Evolutionary conservation across 2,113 vertebrate species (phyloP), one percentile per base, ranked within the genome.

Genomic region (Bos indicus): DNA sequence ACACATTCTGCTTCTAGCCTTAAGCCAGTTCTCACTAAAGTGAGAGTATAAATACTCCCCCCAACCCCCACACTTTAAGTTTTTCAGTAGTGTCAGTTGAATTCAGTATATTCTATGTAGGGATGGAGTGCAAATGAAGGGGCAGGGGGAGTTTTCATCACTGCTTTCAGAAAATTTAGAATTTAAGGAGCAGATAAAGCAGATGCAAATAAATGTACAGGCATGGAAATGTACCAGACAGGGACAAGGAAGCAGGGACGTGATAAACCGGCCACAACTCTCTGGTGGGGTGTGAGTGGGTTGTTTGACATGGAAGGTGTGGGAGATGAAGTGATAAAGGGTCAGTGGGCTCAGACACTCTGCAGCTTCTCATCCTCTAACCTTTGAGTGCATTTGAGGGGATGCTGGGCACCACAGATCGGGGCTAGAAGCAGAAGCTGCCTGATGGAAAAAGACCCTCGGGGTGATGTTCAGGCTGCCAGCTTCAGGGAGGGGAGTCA

Each of bases 311-410:
- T 0, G 21, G 14, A 78, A 26, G 28, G 13, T 10, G 1, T 19
- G 1, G 13, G 77, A 48, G 90, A 21, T 46, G 21, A 48, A n/a
- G 54, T 15, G 43, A 25, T 51, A 51, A 77, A 48, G 64, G 46
- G 25, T 33, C 54, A 12, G 28, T 43, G 84, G 80, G 60, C 30
- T 82, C 82, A 33, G 89, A 19, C 11, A 3, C 30, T 81, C 4
- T 74, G 59, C 7, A 94, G 51, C 67, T 40, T 80, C 95, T 71
- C 91, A 67, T 57, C 93, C 64, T 96, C 74, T 92, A 86, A 57
- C 60, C 82, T 91, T 36, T 17, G 51, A 59, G 23, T 33, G 88
- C 28, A 80, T 90, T 36, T 60, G 57, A 84, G 77, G 57, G 85
- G 33, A 48, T 36, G 36, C 19, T 5, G 30, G 36, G 80, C 36